Evolutionary conservation across 2,888 invertebrate genomes (phyloP), one percentile per base, ranked within the genome.

Genomic region (Eupsilia transversa): DNA sequence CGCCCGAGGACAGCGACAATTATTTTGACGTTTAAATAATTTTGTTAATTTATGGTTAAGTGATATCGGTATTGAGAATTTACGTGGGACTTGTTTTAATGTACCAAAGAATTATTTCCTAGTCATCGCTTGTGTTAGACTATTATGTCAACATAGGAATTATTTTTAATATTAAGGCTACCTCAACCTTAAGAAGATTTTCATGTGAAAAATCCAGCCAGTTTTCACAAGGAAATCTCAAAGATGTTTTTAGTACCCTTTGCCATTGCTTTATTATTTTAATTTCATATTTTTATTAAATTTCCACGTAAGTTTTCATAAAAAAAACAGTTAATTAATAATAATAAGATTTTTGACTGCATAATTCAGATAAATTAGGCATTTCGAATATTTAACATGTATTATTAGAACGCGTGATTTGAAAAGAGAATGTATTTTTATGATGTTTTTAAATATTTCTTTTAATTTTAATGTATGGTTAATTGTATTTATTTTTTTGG

Each of bases 121-220:
- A 74, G 68, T 72, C 77, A 80, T 41, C 7, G 12, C 9, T 67
- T 76, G 23, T 30, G 12, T 41, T 54, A 43, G 9, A 49, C 1
- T 46, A 52, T 57, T 56, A 64, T 67, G 65, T 69, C 57, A n/a
- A 23, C 0, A 35, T 30, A 57, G 0, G 14, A n/a, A 27, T 46
- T 46, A 27, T 77, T 63, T 60, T 66, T 49, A 59, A 30, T 57
- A 0, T 72, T 54, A 43, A 56, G 5, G 6, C 54, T 63, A 60
- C 46, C 23, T 59, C 43, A 66, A 60, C 38, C 0, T 35, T 73
- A 61, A 27, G 33, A 70, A 73, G 81, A 88, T 92, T 93, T 91
- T 88, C 90, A 89, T 92, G 92, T 93, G 93, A 92, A 93, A 93
- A 89, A 86, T 76, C 93, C 94, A 94, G 94, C 94, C 94, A 90